Percentiles rank a stretch among this genome's conserved stretches.
Conservation (phyloP, 2,797 vertebrate genomes). For the Neosalanx taihuensis region DNA sequence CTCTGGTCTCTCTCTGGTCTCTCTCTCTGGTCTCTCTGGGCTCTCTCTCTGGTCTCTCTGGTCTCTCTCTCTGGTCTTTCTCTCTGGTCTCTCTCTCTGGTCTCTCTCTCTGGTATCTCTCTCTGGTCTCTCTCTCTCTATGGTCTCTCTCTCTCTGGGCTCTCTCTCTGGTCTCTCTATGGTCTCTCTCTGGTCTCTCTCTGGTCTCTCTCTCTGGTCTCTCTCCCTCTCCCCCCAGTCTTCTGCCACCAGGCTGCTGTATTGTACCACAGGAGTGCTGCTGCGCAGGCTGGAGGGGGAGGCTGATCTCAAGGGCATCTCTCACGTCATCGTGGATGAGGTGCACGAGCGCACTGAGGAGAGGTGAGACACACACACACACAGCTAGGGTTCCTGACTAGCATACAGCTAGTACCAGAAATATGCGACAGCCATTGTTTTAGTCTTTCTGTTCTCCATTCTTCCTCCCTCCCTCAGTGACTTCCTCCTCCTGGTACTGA, state of each 20-base stretch:
- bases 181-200: no score
- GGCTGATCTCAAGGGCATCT: constrained; percentile 79
- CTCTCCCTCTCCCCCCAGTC: constrained; percentile 68
- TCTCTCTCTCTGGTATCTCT: no score
- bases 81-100: no score
- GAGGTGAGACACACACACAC: constrained; percentile 75
- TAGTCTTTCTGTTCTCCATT: neutral
- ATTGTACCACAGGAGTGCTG: constrained; percentile 94
- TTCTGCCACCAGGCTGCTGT: constrained; percentile 87
- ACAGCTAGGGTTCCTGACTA: neutral
- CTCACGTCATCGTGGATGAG: constrained; percentile 94
- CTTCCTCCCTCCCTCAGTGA: constrained; percentile 73
- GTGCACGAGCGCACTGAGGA: constrained; percentile 97
- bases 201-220: no score
- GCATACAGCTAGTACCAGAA: neutral
- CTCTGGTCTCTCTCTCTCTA: neutral
- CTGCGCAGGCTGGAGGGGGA: constrained; percentile 91
- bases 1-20: no score
- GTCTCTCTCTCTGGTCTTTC: no score
- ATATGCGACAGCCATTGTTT: constrained; percentile 3
- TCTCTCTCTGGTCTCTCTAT: no score
- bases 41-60: no score
- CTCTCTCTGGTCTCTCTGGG: no score
- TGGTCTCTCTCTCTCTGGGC: no score
- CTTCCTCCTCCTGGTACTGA: constrained; percentile 93